Evolutionary conservation across 2,797 vertebrate species (phyloP), one percentile per base, ranked within the genome.

Genomic region (Acrocephalus scirpaceus): DNA sequence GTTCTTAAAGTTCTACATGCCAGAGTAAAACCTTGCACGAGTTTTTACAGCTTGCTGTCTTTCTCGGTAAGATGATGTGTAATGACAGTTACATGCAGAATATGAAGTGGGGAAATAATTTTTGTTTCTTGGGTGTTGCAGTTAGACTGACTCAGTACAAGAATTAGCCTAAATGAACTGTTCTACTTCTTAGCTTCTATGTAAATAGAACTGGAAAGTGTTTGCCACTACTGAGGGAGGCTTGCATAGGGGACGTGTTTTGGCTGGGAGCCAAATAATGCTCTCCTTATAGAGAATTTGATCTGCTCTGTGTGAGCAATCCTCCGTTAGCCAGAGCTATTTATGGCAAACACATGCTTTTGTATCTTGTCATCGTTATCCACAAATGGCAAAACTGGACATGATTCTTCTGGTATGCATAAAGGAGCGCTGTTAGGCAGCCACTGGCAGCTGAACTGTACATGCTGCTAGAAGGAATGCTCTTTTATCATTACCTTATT

Each of bases 281-380:
- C 97, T 97, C 97, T 98, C 98, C 98, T 98, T 98, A 98, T 98
- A 98, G 98, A 98, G 98, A 99, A 99, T 98, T 98, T 99, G 99
- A 99, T 98, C 98, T 98, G 97, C 97, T 97, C 96, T 96, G 87
- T 98, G 98, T 92, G 98, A 98, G 98, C 98, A 97, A 97, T 98
- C 98, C 98, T 98, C 98, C 97, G 92, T 97, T 98, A 98, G 98
- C 98, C 98, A 98, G 97, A 98, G 98, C 99, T 99, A 99, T 99
- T 99, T 98, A 98, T 99, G 98, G 99, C 98, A 98, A 98, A 98
- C 98, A 98, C 98, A 98, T 99, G 98, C 98, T 98, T 98, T 98
- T 98, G 98, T 98, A 98, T 98, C 98, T 98, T 98, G 98, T 99
- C 98, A 99, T 98, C 98, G 94, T 98, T 98, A 98, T 98, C 98